A percentile compares a stretch with the other conserved stretches of the same genome.
Evolutionary conservation across 2,888 invertebrate species (phyloP).

Genomic region (Pyrrhosoma nymphula): DNA sequence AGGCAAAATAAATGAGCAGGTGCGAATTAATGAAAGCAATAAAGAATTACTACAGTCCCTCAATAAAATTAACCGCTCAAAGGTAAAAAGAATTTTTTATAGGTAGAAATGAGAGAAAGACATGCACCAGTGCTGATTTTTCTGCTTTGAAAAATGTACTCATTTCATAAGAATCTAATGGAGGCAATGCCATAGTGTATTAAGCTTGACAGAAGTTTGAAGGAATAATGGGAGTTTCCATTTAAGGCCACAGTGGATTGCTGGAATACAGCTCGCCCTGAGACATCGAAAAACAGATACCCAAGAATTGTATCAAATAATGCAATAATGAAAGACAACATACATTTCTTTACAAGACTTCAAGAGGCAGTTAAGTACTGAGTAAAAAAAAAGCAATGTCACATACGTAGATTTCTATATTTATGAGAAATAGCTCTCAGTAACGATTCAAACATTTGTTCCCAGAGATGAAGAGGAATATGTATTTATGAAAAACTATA

Average conservation of each 20-base stretch:
- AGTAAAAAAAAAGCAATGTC: not conserved
- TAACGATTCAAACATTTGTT: too few relatives aligned
- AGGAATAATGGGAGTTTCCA: not conserved
- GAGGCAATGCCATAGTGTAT: too few relatives aligned
- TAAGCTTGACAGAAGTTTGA: not conserved
- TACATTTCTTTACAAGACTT: not conserved
- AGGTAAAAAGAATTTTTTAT: conserved; percentile 1
- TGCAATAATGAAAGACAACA: not conserved
- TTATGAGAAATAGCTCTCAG: too few relatives aligned
- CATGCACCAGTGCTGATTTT: too few relatives aligned
- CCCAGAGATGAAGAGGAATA: too few relatives aligned
- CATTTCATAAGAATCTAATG: too few relatives aligned
- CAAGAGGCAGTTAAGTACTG: conserved; percentile 14
- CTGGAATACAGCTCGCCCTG: not conserved
- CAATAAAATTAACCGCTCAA: conserved; percentile 3
- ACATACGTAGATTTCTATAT: too few relatives aligned
- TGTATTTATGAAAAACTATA: too few relatives aligned
- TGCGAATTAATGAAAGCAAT: not conserved
- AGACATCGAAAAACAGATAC: not conserved
- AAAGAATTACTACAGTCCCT: not conserved
- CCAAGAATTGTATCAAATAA: not conserved
- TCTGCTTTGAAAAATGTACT: too few relatives aligned
- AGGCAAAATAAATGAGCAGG: not conserved
- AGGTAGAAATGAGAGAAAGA: not conserved
- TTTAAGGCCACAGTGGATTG: conserved; percentile 31